A percentile compares a stretch with the other conserved stretches of the same genome.
phyloP scores from a whole-genome alignment of 2,797 vertebrate species.

The Thunnus albacares region DNA sequence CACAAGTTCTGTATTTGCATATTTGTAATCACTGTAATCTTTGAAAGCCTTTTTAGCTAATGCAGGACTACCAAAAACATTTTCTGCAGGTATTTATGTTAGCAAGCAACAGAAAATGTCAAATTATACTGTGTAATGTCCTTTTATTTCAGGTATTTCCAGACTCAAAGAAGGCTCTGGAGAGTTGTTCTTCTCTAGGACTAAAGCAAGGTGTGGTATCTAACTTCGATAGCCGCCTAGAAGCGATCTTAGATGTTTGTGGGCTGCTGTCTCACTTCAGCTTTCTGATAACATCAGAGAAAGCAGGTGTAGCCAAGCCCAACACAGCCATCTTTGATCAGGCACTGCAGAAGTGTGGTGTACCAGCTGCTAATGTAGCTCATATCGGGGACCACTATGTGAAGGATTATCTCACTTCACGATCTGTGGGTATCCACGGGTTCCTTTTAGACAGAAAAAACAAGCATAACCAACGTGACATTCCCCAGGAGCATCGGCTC shows the following conservation, averaged over 20 bases:
- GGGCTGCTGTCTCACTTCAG: slow-evolving; percentile 89
- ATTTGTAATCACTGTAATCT: background rate
- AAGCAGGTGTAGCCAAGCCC: slow-evolving; percentile 89
- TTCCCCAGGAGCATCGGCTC: slow-evolving; percentile 80
- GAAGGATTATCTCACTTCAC: slow-evolving; percentile 90
- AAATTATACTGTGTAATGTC: slow-evolving; percentile 12
- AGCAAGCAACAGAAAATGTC: background rate
- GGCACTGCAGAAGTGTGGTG: slow-evolving; percentile 84
- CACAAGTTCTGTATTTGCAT: background rate
- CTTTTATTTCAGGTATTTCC: slow-evolving; percentile 82
- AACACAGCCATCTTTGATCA: slow-evolving; percentile 87
- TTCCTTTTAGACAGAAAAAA: slow-evolving; percentile 85
- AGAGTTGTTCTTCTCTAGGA: slow-evolving; percentile 84
- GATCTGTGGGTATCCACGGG: slow-evolving; percentile 89
- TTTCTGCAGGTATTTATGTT: background rate
- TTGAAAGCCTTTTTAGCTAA: background rate
- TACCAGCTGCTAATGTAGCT: slow-evolving; percentile 78
- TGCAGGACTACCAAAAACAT: background rate
- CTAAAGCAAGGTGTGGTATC: slow-evolving; percentile 91
- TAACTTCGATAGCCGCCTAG: slow-evolving; percentile 93
- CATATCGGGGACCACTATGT: slow-evolving; percentile 91
- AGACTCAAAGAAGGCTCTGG: slow-evolving; percentile 86
- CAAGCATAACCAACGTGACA: slow-evolving; percentile 53
- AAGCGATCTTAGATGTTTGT: slow-evolving; percentile 85
- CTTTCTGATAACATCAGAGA: slow-evolving; percentile 93